Percentiles rank a stretch among this genome's conserved stretches.
phyloP scores from a whole-genome alignment of 2,797 vertebrate species.

The Hoplostethus atlanticus region DNA sequence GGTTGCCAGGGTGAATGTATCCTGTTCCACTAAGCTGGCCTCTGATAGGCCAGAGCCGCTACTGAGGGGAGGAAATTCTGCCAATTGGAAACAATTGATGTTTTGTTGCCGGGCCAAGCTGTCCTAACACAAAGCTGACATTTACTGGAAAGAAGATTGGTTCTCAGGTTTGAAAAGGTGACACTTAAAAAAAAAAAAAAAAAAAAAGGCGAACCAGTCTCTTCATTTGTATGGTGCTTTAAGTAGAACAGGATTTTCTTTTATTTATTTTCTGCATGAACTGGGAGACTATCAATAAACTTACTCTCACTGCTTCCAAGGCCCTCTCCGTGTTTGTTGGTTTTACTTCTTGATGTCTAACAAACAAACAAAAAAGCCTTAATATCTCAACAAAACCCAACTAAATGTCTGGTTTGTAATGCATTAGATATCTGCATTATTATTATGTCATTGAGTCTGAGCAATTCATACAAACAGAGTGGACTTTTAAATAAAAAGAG shows the following conservation, averaged over 20 bases:
- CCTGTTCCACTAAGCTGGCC: constrained; percentile 66
- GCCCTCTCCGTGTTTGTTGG: not conserved
- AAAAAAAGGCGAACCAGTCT: not conserved
- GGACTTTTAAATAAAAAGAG: constrained; percentile 55
- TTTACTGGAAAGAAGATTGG: constrained; percentile 69
- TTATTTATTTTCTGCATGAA: not conserved
- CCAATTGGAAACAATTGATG: constrained; percentile 86
- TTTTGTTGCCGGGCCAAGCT: constrained; percentile 85
- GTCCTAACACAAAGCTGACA: constrained; percentile 75
- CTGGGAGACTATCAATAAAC: not conserved
- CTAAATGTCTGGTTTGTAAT: constrained; percentile 21
- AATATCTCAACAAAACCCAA: constrained; percentile 10
- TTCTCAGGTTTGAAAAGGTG: constrained; percentile 68
- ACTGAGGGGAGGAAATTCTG: constrained; percentile 76
- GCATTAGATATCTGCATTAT: constrained; percentile 12
- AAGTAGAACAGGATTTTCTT: not conserved
- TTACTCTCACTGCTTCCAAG: no score
- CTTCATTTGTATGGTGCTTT: constrained; percentile 25
- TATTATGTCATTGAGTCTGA: constrained; percentile 54
- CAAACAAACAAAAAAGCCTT: not conserved
- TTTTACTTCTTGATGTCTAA: not conserved
- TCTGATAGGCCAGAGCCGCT: constrained; percentile 75
- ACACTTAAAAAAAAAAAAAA: constrained; percentile 42
- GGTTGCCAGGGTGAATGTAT: constrained; percentile 81
- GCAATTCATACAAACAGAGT: constrained; percentile 40